Evolutionary conservation across 2,113 vertebrate species (phyloP).

Genomic region (Xyliphius kryptos): DNA sequence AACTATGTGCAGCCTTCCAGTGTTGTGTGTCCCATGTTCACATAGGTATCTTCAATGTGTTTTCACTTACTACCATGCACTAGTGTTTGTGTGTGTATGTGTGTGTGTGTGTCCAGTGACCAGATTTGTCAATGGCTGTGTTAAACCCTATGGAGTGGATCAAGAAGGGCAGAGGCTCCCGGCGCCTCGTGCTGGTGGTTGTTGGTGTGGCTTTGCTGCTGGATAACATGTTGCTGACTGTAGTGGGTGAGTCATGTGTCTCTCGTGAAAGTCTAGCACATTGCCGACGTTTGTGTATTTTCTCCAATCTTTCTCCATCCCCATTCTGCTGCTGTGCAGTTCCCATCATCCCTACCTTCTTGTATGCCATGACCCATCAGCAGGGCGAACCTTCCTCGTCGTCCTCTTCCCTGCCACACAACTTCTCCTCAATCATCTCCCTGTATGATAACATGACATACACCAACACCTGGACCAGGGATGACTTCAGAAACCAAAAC

Average conservation of each 20-base stretch:
- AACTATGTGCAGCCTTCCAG: too few relatives aligned
- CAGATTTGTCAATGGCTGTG: constrained; percentile 47
- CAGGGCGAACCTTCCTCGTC: constrained; percentile 38
- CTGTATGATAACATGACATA: constrained; percentile 58
- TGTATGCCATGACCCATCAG: constrained; percentile 71
- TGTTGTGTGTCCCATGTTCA: too few relatives aligned
- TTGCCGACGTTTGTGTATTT: too few relatives aligned
- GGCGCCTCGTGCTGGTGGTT: constrained; percentile 73
- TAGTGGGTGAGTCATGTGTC: constrained; percentile 79
- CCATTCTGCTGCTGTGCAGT: constrained; percentile 57
- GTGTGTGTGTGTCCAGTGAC: constrained; percentile 26
- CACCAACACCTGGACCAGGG: constrained; percentile 1
- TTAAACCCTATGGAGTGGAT: constrained; percentile 48
- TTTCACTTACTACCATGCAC: too few relatives aligned
- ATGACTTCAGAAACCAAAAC: neutral
- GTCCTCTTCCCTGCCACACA: neutral
- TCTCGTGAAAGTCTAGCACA: too few relatives aligned
- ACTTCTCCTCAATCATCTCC: constrained; percentile 57
- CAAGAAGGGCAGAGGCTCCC: constrained; percentile 64
- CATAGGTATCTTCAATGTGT: too few relatives aligned
- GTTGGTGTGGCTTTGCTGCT: constrained; percentile 83
- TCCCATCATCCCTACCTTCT: constrained; percentile 82
- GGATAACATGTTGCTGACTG: constrained; percentile 87
- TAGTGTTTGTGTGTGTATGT: too few relatives aligned
- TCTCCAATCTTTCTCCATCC: too few relatives aligned